Conservation (phyloP, 1,140 invertebrate species). For the Frieseomelitta varia region DNA sequence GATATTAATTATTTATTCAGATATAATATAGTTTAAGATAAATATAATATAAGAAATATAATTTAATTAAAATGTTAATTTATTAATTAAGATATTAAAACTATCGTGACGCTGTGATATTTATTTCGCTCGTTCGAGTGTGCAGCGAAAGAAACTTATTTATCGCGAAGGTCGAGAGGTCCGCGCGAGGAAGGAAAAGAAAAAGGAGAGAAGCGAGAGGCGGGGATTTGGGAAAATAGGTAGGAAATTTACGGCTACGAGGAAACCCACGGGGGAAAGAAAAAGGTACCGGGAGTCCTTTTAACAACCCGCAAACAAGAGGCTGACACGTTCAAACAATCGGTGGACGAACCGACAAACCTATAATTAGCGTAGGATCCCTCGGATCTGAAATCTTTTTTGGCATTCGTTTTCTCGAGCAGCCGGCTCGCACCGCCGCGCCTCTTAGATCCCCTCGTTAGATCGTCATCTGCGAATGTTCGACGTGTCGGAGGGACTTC, state of each 20-base stretch:
- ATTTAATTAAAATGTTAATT: too few species aligned
- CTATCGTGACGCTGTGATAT: too few species aligned
- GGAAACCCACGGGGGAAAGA: constrained; percentile 13
- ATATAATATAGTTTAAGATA: too few species aligned
- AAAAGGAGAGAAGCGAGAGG: too few species aligned
- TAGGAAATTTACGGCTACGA: constrained; percentile 32
- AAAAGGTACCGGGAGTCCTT: constrained; percentile 52
- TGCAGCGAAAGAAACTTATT: not conserved
- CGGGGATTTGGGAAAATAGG: constrained; percentile 2
- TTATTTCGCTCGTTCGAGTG: too few species aligned
- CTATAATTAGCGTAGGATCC: constrained; percentile 77
- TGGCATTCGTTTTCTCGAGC: constrained; percentile 67
- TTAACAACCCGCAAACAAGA: constrained; percentile 77
- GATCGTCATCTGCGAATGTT: constrained; percentile 68
- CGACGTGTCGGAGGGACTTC: constrained; percentile 39
- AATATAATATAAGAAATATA: too few species aligned
- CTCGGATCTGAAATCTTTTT: constrained; percentile 61
- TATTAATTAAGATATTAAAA: too few species aligned
- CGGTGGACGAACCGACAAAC: constrained; percentile 62
- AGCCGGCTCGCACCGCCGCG: constrained; percentile 29
- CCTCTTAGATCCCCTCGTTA: constrained; percentile 52
- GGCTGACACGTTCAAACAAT: constrained; percentile 77
- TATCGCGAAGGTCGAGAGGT: not conserved
- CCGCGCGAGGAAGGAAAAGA: not conserved
- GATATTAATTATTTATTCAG: too few species aligned